A percentile compares a stretch with the other conserved stretches of the same genome.
Conservation (phyloP, 2,113 vertebrate species). For the Guaruba guarouba region DNA sequence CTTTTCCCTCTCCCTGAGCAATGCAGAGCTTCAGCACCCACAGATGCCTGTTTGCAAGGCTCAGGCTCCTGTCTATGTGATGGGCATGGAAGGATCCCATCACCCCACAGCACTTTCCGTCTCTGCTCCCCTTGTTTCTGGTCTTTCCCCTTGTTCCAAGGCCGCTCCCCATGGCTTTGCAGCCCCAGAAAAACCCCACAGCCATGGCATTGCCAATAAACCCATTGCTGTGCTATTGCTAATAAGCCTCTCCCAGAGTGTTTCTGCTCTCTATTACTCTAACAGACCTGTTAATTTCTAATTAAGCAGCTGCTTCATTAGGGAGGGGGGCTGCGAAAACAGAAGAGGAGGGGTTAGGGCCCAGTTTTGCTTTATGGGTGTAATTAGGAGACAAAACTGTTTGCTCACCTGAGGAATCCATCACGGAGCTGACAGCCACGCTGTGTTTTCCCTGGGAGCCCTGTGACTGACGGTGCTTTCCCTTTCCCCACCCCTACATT, state of each 20-base stretch:
- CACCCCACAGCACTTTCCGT: fast-evolving
- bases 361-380: conserved; percentile 4
- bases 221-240: background rate
- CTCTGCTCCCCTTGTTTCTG: background rate
- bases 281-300: conserved; percentile 30
- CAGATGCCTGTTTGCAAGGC: background rate
- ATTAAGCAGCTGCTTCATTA: conserved; percentile 20
- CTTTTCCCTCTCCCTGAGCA: background rate
- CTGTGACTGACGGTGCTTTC: background rate
- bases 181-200: background rate
- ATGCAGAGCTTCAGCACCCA: background rate
- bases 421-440: background rate
- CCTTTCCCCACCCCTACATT: background rate
- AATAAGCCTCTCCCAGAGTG: background rate
- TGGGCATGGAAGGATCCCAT: background rate
- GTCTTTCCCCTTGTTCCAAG: background rate
- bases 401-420: background rate
- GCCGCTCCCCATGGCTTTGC: background rate
- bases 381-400: background rate
- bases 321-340: background rate
- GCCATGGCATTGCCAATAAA: background rate
- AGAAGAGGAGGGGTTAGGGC: background rate
- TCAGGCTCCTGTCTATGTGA: fast-evolving
- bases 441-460: background rate
- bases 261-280: conserved; percentile 3